These are phyloP conservation scores for Chalcis sispes DNA, from an alignment of 2,888 invertebrate genomes.

Conservation along the genomic window DNA sequence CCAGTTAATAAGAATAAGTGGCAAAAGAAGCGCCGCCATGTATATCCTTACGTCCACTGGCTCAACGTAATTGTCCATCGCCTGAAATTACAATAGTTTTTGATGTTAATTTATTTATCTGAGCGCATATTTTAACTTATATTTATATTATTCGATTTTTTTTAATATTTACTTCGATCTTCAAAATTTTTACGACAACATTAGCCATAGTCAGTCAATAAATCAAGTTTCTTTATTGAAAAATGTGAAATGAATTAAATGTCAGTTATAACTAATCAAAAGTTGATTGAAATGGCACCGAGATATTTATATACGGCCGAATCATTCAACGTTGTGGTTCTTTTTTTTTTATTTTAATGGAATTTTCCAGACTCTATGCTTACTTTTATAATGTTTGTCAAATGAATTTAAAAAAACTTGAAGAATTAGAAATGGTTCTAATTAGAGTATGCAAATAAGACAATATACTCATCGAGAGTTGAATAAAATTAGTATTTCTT, in stretches of 20 bases:
- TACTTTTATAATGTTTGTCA: not conserved
- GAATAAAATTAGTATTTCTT: too few species aligned
- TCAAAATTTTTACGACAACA: not conserved
- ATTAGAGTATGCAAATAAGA: too few species aligned
- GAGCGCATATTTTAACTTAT: not conserved
- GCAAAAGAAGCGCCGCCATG: slow-evolving; percentile 80
- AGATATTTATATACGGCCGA: slow-evolving; percentile 15
- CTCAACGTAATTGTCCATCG: slow-evolving; percentile 73
- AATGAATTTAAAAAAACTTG: not conserved
- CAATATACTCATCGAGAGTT: too few species aligned
- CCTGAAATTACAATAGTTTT: slow-evolving; percentile 72
- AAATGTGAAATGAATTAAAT: slow-evolving; percentile 37
- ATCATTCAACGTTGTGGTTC: not conserved
- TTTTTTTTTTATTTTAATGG: slow-evolving; percentile 28
- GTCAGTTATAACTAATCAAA: slow-evolving; percentile 42
- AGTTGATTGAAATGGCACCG: slow-evolving; percentile 39
- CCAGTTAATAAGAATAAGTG: slow-evolving; percentile 88
- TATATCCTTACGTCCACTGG: slow-evolving; percentile 79
- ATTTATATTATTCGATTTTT: too few species aligned
- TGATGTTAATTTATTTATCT: not conserved
- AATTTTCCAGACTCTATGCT: slow-evolving; percentile 22
- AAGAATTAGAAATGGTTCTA: too few species aligned
- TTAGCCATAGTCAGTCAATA: not conserved
- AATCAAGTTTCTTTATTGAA: slow-evolving; percentile 40
- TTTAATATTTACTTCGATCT: not conserved